Evolutionary conservation across 1,140 invertebrate species (phyloP).

Genomic region (Neelides sp.): DNA sequence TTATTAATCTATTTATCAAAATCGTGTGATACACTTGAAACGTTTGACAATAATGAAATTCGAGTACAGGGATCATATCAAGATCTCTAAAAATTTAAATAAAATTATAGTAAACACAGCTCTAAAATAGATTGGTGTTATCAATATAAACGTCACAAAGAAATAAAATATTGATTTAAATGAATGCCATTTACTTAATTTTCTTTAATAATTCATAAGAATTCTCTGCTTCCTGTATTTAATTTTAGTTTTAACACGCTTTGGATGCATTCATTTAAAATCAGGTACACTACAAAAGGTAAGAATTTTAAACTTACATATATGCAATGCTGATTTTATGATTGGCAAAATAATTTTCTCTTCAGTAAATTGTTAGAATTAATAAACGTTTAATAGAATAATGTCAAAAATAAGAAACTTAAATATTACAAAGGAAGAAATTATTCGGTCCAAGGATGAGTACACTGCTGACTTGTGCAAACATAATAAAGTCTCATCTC

Average conservation of each 20-base stretch:
- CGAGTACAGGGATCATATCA: not conserved
- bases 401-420: not conserved
- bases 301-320: not conserved
- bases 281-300: not conserved
- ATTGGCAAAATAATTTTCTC: not conserved
- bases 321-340: not conserved
- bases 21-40: too few relatives aligned
- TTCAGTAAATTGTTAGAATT: not conserved
- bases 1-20: too few relatives aligned
- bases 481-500: slow-evolving; percentile 99
- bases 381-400: not conserved
- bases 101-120: too few relatives aligned
- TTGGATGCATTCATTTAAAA: not conserved
- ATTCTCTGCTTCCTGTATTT: not conserved
- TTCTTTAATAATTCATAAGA: not conserved
- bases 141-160: slow-evolving; percentile 1
- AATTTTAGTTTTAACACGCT: not conserved
- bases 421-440: slow-evolving; percentile 4
- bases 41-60: not conserved
- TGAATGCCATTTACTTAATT: not conserved
- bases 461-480: slow-evolving; percentile 83
- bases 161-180: not conserved
- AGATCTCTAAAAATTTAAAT: not conserved
- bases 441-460: slow-evolving; percentile 95
- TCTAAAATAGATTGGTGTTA: too few relatives aligned